A percentile compares a stretch with the other conserved stretches of the same genome.
Conservation (phyloP, 2,888 invertebrate species). For the Sarcophaga caerulescens region DNA sequence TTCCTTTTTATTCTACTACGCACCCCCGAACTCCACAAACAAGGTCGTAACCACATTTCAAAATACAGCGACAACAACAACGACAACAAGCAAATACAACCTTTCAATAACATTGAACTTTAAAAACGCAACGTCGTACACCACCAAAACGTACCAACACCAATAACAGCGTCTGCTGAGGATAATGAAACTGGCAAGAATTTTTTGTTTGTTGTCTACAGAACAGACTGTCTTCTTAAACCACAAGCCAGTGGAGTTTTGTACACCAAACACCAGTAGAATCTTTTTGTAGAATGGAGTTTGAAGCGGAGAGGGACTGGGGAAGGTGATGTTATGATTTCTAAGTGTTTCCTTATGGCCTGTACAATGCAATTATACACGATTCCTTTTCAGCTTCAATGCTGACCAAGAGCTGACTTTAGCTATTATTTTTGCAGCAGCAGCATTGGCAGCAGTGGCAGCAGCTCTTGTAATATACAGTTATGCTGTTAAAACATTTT, state of each 20-base stretch:
- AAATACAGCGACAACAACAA: conserved; percentile 48
- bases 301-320: conserved; percentile 15
- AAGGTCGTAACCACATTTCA: conserved; percentile 63
- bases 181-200: conserved; percentile 3
- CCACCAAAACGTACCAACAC: background rate
- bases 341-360: conserved; percentile 63
- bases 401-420: conserved; percentile 68
- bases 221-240: no score
- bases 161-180: conserved; percentile 13
- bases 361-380: conserved; percentile 76
- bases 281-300: background rate
- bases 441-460: background rate
- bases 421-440: conserved; percentile 77
- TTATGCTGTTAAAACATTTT: conserved; percentile 73
- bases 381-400: conserved; percentile 54
- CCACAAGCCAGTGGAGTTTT: background rate
- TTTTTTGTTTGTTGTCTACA: background rate
- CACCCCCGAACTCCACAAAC: background rate
- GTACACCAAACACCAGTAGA: no score
- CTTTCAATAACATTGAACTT: conserved; percentile 67
- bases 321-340: conserved; percentile 42
- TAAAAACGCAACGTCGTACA: background rate
- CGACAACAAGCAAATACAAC: conserved; percentile 6
- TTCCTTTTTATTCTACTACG: conserved; percentile 48
- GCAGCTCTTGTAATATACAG: background rate